Evolutionary conservation across 2,113 vertebrate species (phyloP), one percentile per base, ranked within the genome.

Genomic region (Strigops habroptila): DNA sequence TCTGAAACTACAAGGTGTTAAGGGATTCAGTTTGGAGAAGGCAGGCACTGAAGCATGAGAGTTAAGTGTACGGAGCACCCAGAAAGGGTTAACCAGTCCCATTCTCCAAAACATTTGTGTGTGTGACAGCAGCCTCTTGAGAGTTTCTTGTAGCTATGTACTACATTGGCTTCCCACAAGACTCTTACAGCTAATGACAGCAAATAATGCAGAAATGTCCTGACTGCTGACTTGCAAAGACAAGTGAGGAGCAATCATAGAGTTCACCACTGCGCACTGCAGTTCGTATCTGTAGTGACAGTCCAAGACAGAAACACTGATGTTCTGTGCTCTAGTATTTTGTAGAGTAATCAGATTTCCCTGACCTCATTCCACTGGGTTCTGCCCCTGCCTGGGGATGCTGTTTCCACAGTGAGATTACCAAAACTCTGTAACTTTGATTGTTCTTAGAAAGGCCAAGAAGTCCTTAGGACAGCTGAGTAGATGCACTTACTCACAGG

Each of bases 221-320:
- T 71, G 55, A 43, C 84, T 93, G 88, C 90, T 95, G 93, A 82
- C 92, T 80, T 83, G 89, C 64, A 76, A 69, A 93, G 89, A 75
- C 60, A 88, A 95, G 86, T 55, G 83, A 96, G 60, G 53, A 92
- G 64, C 65, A 84, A 92, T 73, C 76, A 41, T 39, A 69, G 51
- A 88, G 90, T 68, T 97, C 88, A 92, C 63, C 74, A 69, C 28
- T 53, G 85, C 69, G 55, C 2, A 17, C 87, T 94, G 85, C 73
- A 90, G 85, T 91, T 95, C 41, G 1, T 80, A 82, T 69, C 60
- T 60, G 57, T 28, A 91, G 70, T 68, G 90, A 83, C 88, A 91
- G 53, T 30, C 91, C 68, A 68, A 31, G 81, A 92, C 70, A 91
- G 77, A 28, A 95, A 25, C 65, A 78, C 31, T 62, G 33, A 84